Percentiles rank a stretch among this genome's conserved stretches.
Evolutionary conservation across 2,113 vertebrate genomes (phyloP).

Genomic region (Scolopax mira): DNA sequence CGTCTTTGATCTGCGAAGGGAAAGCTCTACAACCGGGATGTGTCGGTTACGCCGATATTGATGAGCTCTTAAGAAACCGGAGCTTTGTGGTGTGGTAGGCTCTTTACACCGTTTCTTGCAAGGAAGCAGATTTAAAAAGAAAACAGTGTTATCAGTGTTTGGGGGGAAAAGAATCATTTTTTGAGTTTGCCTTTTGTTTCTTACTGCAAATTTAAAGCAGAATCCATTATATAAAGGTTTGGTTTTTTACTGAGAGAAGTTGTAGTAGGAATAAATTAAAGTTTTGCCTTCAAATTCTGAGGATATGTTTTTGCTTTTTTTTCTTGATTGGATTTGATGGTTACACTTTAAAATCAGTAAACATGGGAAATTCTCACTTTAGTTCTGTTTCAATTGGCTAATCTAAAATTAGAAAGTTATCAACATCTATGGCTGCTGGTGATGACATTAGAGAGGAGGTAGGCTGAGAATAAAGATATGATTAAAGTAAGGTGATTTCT

Average conservation of each 20-base stretch:
- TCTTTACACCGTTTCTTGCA: not conserved
- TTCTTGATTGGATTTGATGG: not conserved
- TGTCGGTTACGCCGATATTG: not conserved
- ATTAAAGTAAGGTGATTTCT: not conserved
- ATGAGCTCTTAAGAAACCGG: not conserved
- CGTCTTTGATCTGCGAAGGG: not conserved
- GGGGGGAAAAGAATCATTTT: fast-evolving
- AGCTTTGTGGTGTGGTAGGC: not conserved
- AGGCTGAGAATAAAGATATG: not conserved
- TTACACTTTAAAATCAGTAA: not conserved
- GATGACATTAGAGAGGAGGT: not conserved
- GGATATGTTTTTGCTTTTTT: not conserved
- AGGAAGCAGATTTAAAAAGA: not conserved
- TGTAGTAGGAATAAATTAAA: not conserved
- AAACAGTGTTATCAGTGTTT: not conserved
- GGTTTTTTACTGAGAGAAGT: not conserved
- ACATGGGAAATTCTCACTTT: not conserved
- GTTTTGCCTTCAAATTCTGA: not conserved
- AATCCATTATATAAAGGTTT: fast-evolving
- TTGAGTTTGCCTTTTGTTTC: not conserved
- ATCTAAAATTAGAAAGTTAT: constrained; percentile 36
- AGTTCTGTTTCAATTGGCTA: constrained; percentile 14
- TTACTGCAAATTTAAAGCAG: not conserved
- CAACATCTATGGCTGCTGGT: not conserved
- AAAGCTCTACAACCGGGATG: not conserved